Evolutionary conservation across 2,888 invertebrate genomes (phyloP).

Genomic region (Cylloceria caligata): DNA sequence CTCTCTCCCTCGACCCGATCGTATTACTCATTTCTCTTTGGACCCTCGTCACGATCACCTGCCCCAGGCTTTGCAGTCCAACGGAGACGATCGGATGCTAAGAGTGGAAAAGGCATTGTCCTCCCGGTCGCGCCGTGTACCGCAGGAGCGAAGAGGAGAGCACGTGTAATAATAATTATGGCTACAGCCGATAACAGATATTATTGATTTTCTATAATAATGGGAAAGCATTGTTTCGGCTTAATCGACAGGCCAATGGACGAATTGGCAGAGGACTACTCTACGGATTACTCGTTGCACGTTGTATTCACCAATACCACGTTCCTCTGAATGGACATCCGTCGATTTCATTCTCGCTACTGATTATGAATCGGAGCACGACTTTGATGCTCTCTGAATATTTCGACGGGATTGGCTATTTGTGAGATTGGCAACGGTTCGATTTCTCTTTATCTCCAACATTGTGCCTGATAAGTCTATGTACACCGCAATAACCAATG

Average conservation of each 20-base stretch:
- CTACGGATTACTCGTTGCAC: constrained; percentile 28
- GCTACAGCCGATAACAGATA: constrained; percentile 23
- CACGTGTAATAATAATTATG: constrained; percentile 53
- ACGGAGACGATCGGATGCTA: constrained; percentile 20
- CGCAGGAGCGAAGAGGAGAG: constrained; percentile 16
- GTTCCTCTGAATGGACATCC: neutral
- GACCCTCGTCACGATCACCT: neutral
- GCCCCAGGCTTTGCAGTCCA: constrained; percentile 5
- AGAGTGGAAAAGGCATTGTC: constrained; percentile 28
- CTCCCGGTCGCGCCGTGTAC: constrained; percentile 7
- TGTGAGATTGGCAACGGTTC: neutral
- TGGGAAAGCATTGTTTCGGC: constrained; percentile 43
- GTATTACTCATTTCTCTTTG: constrained; percentile 1
- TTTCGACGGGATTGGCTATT: neutral
- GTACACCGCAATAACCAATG: neutral
- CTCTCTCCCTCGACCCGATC: neutral
- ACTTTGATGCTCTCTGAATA: neutral
- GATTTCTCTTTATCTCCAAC: no score
- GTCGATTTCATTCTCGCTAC: constrained; percentile 7
- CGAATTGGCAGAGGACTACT: constrained; percentile 14
- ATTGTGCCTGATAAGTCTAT: neutral
- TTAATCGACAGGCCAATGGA: constrained; percentile 37
- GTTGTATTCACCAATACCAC: neutral
- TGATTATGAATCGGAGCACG: neutral
- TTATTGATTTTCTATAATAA: constrained; percentile 62